phyloP scores from a whole-genome alignment of 2,113 vertebrate species.

The Scortum barcoo region DNA sequence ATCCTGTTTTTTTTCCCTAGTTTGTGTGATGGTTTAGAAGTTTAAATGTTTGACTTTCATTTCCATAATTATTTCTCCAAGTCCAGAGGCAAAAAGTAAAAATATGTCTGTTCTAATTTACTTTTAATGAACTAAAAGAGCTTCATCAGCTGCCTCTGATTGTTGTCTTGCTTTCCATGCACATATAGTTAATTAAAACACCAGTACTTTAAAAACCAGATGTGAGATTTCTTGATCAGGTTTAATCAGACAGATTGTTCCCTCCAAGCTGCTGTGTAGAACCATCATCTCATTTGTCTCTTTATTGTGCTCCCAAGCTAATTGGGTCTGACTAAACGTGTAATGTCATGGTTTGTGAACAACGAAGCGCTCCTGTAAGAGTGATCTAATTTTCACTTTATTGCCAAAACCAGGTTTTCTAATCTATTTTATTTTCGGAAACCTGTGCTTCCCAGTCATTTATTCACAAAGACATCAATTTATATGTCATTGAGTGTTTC shows the following conservation, averaged over 20 bases:
- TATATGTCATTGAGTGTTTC: background rate
- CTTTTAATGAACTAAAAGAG: too few relatives aligned
- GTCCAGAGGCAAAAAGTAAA: background rate
- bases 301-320: background rate
- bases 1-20: too few relatives aligned
- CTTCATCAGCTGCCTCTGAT: background rate
- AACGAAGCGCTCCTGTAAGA: background rate
- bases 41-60: background rate
- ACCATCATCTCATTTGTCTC: background rate
- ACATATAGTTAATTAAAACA: background rate
- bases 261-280: background rate
- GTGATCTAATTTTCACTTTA: background rate
- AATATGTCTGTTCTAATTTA: too few relatives aligned
- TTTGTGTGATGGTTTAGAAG: background rate
- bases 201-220: background rate
- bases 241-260: background rate
- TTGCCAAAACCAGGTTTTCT: background rate
- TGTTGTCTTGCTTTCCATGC: background rate
- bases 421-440: background rate
- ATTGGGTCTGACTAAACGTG: background rate
- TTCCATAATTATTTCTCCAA: background rate
- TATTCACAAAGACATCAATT: background rate
- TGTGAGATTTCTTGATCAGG: background rate
- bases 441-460: background rate
- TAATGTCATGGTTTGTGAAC: background rate